phyloP scores from a whole-genome alignment of 2,888 invertebrate species.

The Tetranychus truncatus region DNA sequence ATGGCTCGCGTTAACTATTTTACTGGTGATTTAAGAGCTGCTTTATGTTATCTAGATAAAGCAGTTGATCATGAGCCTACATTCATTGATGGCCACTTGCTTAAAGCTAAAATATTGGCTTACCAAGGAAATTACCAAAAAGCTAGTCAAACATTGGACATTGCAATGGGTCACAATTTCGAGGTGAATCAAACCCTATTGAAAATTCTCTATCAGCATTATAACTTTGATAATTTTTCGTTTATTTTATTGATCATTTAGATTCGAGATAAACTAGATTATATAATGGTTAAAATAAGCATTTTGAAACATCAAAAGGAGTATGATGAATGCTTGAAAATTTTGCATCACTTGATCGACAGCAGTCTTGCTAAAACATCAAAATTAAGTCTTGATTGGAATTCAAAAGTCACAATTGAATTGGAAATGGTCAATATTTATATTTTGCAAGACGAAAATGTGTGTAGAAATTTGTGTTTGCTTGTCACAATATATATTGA shows the following conservation, averaged over 20 bases:
- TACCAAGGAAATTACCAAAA: slow-evolving; percentile 43
- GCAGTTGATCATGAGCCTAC: slow-evolving; percentile 22
- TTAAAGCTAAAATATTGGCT: slow-evolving; percentile 48
- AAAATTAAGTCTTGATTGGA: slow-evolving; percentile 35
- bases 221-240: neutral
- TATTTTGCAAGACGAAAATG: slow-evolving; percentile 4
- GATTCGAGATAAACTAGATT: slow-evolving; percentile 70
- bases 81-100: slow-evolving; percentile 24
- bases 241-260: slow-evolving; percentile 23
- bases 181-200: too few relatives aligned
- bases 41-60: slow-evolving; percentile 50
- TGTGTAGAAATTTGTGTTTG: neutral
- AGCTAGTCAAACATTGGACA: slow-evolving; percentile 68
- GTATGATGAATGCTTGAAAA: slow-evolving; percentile 50
- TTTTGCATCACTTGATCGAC: slow-evolving; percentile 36
- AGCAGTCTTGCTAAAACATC: too few relatives aligned
- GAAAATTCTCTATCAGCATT: too few relatives aligned
- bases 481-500: neutral
- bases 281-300: slow-evolving; percentile 65
- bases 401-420: slow-evolving; percentile 41
- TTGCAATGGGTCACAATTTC: slow-evolving; percentile 77
- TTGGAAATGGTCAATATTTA: slow-evolving; percentile 42
- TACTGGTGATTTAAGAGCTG: slow-evolving; percentile 48
- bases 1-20: slow-evolving; percentile 62
- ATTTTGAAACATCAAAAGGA: slow-evolving; percentile 57